These are phyloP conservation scores for Rutpela maculata DNA, from an alignment of 2,888 invertebrate genomes.

Conservation along the genomic window DNA sequence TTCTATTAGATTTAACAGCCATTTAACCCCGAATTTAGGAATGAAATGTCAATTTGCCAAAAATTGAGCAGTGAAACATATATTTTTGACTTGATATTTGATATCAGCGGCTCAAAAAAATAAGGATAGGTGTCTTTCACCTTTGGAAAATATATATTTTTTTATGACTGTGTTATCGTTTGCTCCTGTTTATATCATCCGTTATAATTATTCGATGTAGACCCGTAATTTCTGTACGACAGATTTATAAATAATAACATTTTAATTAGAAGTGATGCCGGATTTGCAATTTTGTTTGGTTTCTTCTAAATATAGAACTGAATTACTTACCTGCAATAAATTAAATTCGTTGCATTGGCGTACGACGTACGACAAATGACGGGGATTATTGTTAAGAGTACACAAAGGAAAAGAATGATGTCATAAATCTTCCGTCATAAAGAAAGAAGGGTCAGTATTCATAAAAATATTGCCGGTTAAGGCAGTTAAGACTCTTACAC, in stretches of 20 bases:
- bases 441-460: background rate
- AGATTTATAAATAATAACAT: slow-evolving; percentile 32
- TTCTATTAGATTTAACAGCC: too few relatives aligned
- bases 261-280: slow-evolving; percentile 32
- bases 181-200: background rate
- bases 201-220: slow-evolving; percentile 4
- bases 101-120: too few relatives aligned
- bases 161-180: too few relatives aligned
- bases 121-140: too few relatives aligned
- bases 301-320: slow-evolving; percentile 40
- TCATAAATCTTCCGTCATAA: background rate
- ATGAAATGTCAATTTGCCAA: too few relatives aligned
- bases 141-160: too few relatives aligned
- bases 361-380: background rate
- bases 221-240: slow-evolving; percentile 28
- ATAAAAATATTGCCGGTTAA: background rate
- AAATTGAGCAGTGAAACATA: too few relatives aligned
- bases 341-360: slow-evolving; percentile 25
- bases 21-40: too few relatives aligned
- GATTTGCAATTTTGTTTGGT: slow-evolving; percentile 30
- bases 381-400: background rate
- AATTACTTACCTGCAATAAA: slow-evolving; percentile 41
- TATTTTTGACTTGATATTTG: too few relatives aligned
- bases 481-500: background rate
- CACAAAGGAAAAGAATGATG: background rate